A percentile compares a stretch with the other conserved stretches of the same genome.
Conservation (phyloP, 2,797 vertebrate species). For the Anguilla pacifica region DNA sequence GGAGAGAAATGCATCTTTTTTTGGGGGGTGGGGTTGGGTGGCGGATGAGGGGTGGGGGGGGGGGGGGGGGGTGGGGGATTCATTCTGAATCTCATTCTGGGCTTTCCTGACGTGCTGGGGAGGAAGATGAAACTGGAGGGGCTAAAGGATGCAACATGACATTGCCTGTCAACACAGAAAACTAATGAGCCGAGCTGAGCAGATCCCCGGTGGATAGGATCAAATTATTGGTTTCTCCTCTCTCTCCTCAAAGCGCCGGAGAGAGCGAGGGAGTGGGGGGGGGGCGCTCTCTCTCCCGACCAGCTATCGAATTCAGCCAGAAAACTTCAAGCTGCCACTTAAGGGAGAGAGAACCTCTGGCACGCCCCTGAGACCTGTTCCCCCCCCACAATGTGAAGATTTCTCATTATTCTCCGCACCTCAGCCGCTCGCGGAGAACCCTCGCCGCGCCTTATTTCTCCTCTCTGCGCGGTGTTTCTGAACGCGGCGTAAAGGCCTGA, state of each 20-base stretch:
- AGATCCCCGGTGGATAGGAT: constrained; percentile 38
- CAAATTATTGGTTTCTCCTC: constrained; percentile 40
- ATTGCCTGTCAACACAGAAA: constrained; percentile 43
- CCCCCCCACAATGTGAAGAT: background rate
- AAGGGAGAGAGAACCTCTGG: constrained; percentile 12
- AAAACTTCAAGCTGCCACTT: constrained; percentile 41
- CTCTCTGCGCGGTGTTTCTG: constrained; percentile 1
- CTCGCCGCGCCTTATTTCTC: background rate
- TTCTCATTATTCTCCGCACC: constrained; percentile 35
- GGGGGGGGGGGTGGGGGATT: background rate
- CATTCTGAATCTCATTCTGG: constrained; percentile 33
- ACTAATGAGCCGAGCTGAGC: constrained; percentile 40
- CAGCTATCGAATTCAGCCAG: constrained; percentile 22
- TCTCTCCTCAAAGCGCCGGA: constrained; percentile 13
- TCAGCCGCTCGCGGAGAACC: background rate
- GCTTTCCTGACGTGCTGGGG: constrained; percentile 27
- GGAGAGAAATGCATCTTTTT: constrained; percentile 28
- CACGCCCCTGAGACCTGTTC: background rate
- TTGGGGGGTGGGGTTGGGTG: background rate
- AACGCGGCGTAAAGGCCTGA: constrained; percentile 23
- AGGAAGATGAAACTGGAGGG: constrained; percentile 36
- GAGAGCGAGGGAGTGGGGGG: background rate
- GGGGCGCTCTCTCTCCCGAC: background rate
- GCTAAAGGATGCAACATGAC: constrained; percentile 44
- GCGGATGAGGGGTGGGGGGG: too few species aligned